Evolutionary conservation across 2,797 vertebrate genomes (phyloP), one percentile per base, ranked within the genome.

Genomic region (Cuniculus paca): DNA sequence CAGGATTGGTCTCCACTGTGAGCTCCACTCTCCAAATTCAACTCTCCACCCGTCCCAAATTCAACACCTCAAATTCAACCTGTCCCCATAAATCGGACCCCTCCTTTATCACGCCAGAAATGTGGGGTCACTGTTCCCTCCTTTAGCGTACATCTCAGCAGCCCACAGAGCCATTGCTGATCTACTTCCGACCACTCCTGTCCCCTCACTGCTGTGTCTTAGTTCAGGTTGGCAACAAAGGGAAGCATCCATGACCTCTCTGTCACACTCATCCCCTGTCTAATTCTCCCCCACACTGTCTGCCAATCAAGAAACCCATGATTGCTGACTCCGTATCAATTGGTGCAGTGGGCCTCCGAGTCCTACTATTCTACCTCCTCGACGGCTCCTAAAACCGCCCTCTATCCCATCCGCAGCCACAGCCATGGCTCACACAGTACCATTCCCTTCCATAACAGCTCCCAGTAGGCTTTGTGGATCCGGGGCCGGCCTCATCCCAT

Each of bases 41-140:
- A n/a, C n/a, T n/a, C n/a, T n/a, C n/a, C n/a, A n/a, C 16, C 1
- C 1, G 20, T 74, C 63, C 4, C 0, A 0, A 42, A 81, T 45
- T 42, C 20, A 36, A 60, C 12, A 34, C 36, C 45, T 88, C 83
- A 63, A 24, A 72, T 34, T 50, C 75, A 54, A 26, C 48, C 36
- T 1, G 12, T 42, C 50, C 74, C 50, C 4, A 2, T 22, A 63
- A 78, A 31, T 63, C n/a, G 0, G 19, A 60, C 4, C 45, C 13
- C 85, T 42, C n/a, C 31, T 86, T 20, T 14, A 34, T 34, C 12
- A 65, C 1, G 70, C 20, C 34, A 26, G 61, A 74, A 54, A 58
- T 17, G 6, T 2, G 50, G 56, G 34, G 26, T 63, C 54, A 6
- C 2, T 2, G 1, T 52, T 4, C 26, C 48, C 36, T 56, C 68